A percentile compares a stretch with the other conserved stretches of the same genome.
Conservation (phyloP, 2,797 vertebrate species). For the Botia almorhae region DNA sequence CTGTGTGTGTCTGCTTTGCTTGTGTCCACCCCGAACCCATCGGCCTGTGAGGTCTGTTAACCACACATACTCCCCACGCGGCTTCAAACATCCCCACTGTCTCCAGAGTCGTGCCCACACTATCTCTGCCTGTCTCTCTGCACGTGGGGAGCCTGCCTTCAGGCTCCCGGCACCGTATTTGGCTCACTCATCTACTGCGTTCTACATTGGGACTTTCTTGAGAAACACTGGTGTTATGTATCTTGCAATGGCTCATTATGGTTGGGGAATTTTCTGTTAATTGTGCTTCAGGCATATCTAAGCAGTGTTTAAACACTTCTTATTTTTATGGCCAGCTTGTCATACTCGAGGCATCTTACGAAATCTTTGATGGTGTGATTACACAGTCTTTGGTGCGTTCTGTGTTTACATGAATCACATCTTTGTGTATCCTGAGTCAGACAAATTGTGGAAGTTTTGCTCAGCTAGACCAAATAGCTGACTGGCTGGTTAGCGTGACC, state of each 20-base stretch:
- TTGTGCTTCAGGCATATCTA: constrained; percentile 17
- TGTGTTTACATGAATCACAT: constrained; percentile 5
- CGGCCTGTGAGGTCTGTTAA: constrained; percentile 66
- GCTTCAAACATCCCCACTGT: constrained; percentile 50
- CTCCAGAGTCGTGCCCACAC: constrained; percentile 41
- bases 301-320: constrained; percentile 12
- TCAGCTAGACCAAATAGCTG: constrained; percentile 38
- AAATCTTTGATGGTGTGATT: constrained; percentile 20
- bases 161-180: constrained; percentile 25
- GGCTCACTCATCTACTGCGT: constrained; percentile 3
- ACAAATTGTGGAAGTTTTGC: constrained; percentile 32
- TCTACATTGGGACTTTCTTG: constrained; percentile 32
- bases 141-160: constrained; percentile 47
- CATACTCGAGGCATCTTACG: constrained; percentile 18
- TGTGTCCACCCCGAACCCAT: constrained; percentile 53
- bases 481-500: too few relatives aligned
- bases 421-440: constrained; percentile 8
- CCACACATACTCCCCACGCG: constrained; percentile 54
- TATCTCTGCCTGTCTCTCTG: constrained; percentile 38
- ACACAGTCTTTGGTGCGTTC: neutral
- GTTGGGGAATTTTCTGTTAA: constrained; percentile 43
- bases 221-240: constrained; percentile 28
- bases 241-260: constrained; percentile 18
- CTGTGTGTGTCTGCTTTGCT: constrained; percentile 58
- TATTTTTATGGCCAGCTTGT: constrained; percentile 15